Percentiles rank a stretch among this genome's conserved stretches.
Evolutionary conservation across 2,113 vertebrate species (phyloP).

Genomic region (Mesocricetus auratus): DNA sequence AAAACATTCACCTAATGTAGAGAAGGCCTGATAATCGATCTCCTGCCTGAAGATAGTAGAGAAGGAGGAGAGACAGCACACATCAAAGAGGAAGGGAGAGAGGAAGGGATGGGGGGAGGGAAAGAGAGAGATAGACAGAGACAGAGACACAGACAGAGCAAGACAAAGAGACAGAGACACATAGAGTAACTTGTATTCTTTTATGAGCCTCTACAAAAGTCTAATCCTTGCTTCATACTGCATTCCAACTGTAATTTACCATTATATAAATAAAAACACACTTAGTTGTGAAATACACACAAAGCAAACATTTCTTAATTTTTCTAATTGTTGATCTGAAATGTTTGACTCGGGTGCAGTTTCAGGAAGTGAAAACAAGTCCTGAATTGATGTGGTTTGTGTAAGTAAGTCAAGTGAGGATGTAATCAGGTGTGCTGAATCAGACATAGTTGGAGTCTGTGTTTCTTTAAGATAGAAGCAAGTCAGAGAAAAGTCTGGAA

Average conservation of each 20-base stretch:
- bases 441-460: neutral
- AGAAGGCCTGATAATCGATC: neutral
- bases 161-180: neutral
- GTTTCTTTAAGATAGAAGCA: neutral
- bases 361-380: neutral
- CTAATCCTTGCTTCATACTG: neutral
- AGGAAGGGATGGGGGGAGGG: no score
- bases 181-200: neutral
- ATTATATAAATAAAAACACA: neutral
- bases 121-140: neutral
- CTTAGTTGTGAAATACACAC: neutral
- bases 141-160: neutral
- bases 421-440: neutral
- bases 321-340: neutral
- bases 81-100: no score
- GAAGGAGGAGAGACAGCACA: neutral
- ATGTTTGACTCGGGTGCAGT: neutral
- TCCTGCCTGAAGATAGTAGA: neutral
- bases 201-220: neutral
- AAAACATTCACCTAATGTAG: no score
- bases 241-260: neutral
- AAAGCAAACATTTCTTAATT: neutral
- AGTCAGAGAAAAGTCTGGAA: neutral
- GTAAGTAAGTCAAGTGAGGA: conserved; percentile 26
- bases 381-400: neutral